phyloP scores from a whole-genome alignment of 2,797 vertebrate genomes.

The Lacerta viridis region DNA sequence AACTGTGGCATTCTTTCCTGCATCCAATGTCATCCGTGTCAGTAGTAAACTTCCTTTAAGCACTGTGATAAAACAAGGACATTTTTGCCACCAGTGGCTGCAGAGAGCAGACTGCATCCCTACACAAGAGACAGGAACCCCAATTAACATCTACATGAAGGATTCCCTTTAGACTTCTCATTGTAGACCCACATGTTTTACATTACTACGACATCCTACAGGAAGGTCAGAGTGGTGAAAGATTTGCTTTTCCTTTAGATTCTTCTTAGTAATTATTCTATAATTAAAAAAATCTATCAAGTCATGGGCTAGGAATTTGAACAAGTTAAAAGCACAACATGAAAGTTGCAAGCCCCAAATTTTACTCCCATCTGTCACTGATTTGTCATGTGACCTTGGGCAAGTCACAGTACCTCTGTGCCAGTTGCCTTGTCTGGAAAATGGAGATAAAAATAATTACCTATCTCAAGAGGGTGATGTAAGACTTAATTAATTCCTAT shows the following conservation, averaged over 20 bases:
- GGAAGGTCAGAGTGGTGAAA: constrained; percentile 37
- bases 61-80: constrained; percentile 41
- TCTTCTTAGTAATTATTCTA: constrained; percentile 42
- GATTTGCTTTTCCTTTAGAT: constrained; percentile 36
- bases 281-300: constrained; percentile 53
- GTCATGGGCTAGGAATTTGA: constrained; percentile 45
- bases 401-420: constrained; percentile 60
- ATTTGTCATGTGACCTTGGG: constrained; percentile 59
- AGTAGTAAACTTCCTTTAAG: constrained; percentile 2
- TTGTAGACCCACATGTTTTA: constrained; percentile 20
- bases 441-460: constrained; percentile 73
- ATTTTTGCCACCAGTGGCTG: constrained; percentile 35
- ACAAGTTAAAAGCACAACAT: constrained; percentile 54
- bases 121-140: constrained; percentile 46
- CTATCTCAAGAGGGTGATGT: constrained; percentile 67
- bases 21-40: constrained; percentile 13
- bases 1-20: not conserved
- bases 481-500: constrained; percentile 70
- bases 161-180: constrained; percentile 48
- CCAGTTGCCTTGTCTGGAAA: constrained; percentile 60
- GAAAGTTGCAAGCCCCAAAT: constrained; percentile 55
- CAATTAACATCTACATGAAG: constrained; percentile 33
- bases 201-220: constrained; percentile 2
- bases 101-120: constrained; percentile 17
- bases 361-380: constrained; percentile 67